phyloP scores from a whole-genome alignment of 2,888 invertebrate genomes.

The Drosophila tanythrix region DNA sequence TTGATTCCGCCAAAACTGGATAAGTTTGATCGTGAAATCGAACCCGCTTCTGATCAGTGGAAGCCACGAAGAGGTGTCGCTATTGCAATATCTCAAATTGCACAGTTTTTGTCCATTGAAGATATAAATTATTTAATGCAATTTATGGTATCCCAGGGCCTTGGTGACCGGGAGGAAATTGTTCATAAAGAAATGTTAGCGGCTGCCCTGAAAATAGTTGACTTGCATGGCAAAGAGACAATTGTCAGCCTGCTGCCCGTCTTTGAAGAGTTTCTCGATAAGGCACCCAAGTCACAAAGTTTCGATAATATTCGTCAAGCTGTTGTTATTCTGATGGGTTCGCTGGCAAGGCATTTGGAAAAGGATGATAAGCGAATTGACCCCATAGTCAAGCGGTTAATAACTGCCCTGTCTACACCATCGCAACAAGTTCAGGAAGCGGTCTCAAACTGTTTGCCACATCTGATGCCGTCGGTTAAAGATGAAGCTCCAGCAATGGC shows the following conservation, averaged over 20 bases:
- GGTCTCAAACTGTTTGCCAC: conserved; percentile 97
- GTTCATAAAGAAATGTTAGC: conserved; percentile 96
- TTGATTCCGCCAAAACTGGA: conserved; percentile 94
- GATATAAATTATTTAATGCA: conserved; percentile 90
- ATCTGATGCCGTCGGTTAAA: conserved; percentile 95
- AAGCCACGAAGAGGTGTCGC: conserved; percentile 95
- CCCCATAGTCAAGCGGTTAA: conserved; percentile 96
- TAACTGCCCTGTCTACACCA: conserved; percentile 97
- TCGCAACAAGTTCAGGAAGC: conserved; percentile 99
- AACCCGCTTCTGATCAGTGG: conserved; percentile 95
- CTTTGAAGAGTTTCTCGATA: conserved; percentile 96
- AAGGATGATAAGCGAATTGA: conserved; percentile 95
- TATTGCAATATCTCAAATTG: conserved; percentile 91
- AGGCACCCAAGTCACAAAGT: conserved; percentile 94
- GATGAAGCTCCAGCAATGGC: conserved; percentile 95
- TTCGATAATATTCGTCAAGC: conserved; percentile 97
- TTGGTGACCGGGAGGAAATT: conserved; percentile 93
- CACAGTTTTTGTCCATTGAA: conserved; percentile 87
- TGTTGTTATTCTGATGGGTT: conserved; percentile 98
- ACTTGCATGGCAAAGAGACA: conserved; percentile 95
- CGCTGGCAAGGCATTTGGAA: conserved; percentile 97
- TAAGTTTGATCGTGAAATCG: conserved; percentile 95
- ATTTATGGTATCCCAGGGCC: conserved; percentile 93
- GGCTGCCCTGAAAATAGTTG: conserved; percentile 96
- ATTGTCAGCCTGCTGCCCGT: conserved; percentile 93